These are phyloP conservation scores for Gymnocheta viridis DNA, from an alignment of 2,888 invertebrate genomes.

Conservation along the genomic window DNA sequence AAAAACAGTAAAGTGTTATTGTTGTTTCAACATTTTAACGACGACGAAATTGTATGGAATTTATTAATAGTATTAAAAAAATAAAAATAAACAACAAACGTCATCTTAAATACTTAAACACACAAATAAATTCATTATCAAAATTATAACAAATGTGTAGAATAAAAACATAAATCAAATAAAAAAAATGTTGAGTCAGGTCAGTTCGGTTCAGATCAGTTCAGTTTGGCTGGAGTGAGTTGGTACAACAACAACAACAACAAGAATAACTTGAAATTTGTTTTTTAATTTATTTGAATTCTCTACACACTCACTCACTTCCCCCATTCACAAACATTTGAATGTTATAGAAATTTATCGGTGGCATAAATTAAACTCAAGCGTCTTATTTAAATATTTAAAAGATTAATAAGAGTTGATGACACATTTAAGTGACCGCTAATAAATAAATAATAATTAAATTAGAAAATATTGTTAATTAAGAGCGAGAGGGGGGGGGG, in stretches of 20 bases:
- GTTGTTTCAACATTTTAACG: slow-evolving; percentile 26
- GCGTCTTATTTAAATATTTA: background rate
- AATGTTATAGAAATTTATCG: background rate
- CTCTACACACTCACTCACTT: background rate
- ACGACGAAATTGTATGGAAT: slow-evolving; percentile 45
- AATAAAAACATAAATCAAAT: slow-evolving; percentile 41
- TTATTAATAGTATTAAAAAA: slow-evolving; percentile 4
- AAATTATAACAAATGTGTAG: slow-evolving; percentile 20
- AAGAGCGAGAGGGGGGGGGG: no score
- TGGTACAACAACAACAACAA: background rate
- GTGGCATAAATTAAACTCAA: background rate
- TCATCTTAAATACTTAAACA: slow-evolving; percentile 22
- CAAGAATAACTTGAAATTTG: background rate
- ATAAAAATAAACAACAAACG: slow-evolving; percentile 16
- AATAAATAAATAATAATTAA: slow-evolving; percentile 2
- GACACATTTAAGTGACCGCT: background rate
- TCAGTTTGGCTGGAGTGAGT: background rate
- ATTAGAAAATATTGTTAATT: background rate
- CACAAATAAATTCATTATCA: slow-evolving; percentile 18
- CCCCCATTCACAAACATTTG: background rate
- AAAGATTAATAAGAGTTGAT: background rate
- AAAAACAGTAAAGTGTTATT: background rate
- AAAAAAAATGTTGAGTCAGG: slow-evolving; percentile 36
- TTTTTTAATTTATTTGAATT: background rate
- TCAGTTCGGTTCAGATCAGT: slow-evolving; percentile 21